phyloP scores from a whole-genome alignment of 2,888 invertebrate genomes.

The Phengaris arion region DNA sequence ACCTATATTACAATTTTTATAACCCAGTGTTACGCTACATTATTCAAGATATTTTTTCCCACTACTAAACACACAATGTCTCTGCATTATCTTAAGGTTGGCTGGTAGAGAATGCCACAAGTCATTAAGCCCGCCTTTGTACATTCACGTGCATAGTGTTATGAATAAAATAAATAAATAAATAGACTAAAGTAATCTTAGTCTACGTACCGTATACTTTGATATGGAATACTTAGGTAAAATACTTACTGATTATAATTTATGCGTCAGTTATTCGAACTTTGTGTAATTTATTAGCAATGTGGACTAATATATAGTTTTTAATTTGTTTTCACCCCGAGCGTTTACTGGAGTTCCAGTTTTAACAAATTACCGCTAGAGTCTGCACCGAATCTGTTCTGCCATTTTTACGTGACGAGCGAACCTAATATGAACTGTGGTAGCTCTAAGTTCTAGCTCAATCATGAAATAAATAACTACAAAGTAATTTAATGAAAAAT shows the following conservation, averaged over 20 bases:
- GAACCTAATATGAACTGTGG: background rate
- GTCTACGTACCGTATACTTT: too few species aligned
- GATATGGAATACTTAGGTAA: too few species aligned
- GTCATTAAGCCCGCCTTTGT: too few species aligned
- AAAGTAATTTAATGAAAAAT: too few species aligned
- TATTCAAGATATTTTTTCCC: background rate
- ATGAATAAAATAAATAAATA: too few species aligned
- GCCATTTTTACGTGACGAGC: constrained; percentile 9
- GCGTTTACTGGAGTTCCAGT: background rate
- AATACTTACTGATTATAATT: too few species aligned
- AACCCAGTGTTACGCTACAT: background rate
- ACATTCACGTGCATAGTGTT: too few species aligned
- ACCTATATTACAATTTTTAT: background rate
- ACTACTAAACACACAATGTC: background rate
- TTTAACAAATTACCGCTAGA: constrained; percentile 9
- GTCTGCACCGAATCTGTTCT: background rate
- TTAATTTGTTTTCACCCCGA: background rate
- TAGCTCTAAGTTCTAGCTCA: background rate
- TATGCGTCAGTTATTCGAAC: too few species aligned
- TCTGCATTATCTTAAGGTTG: too few species aligned
- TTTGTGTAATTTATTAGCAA: too few species aligned
- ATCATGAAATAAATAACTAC: background rate
- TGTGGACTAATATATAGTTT: background rate
- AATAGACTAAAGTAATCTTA: too few species aligned
- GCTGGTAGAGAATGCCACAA: too few species aligned